A percentile compares a stretch with the other conserved stretches of the same genome.
Conservation (phyloP, 2,888 invertebrate genomes). For the Stomorhina lunata region DNA sequence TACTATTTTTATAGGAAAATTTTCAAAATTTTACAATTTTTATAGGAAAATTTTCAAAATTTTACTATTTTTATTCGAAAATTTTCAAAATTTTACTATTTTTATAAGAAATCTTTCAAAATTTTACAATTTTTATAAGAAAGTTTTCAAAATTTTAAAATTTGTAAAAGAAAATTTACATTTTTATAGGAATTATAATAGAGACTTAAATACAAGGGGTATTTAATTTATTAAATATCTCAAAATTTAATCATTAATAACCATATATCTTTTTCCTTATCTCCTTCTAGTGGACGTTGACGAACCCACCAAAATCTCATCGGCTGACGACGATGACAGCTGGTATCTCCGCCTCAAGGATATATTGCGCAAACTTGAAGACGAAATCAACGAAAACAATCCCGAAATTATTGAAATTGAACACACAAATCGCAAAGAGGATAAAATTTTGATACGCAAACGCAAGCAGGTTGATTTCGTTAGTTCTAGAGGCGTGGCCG, state of each 20-base stretch:
- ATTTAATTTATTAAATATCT: neutral
- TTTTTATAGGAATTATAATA: too few relatives aligned
- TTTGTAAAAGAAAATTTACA: too few relatives aligned
- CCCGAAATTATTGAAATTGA: neutral
- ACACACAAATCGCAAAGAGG: neutral
- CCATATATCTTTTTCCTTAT: neutral
- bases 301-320: neutral
- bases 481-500: slow-evolving; percentile 8
- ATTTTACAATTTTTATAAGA: too few relatives aligned
- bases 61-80: too few relatives aligned
- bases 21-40: too few relatives aligned
- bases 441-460: slow-evolving; percentile 7
- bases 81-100: too few relatives aligned
- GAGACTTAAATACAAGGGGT: too few relatives aligned
- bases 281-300: slow-evolving; percentile 24
- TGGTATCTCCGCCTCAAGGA: slow-evolving; percentile 30
- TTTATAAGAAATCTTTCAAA: too few relatives aligned
- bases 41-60: too few relatives aligned
- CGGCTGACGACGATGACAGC: neutral
- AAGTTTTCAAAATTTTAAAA: too few relatives aligned
- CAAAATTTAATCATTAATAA: neutral
- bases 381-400: neutral
- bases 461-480: neutral
- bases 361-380: slow-evolving; percentile 11
- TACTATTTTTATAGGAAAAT: too few relatives aligned